Base-by-base conservation (phyloP, 1,140 invertebrate genomes). In the Ostrea denselamellosa region DNA sequence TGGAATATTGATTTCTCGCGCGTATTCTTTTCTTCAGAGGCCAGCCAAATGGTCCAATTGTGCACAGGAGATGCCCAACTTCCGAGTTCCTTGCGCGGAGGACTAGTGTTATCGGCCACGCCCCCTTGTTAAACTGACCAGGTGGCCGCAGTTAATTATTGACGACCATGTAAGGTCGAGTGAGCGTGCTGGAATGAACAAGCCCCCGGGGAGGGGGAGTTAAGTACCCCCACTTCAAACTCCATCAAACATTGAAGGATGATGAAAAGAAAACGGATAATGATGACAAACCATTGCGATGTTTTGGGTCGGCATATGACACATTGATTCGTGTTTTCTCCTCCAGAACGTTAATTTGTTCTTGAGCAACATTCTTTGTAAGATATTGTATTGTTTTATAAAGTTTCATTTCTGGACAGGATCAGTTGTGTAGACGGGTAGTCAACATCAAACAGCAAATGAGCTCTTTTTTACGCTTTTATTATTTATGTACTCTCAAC, bases 121-220 rank as follows among this genome's bases (percentile, higher is more conserved):
- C 89, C 81, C 65, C 85, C 71, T 87, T 68, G 86, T 87, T 87
- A 68, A 83, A 83, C 77, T 83, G 54, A 86, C 89, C 89, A 89
- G 89, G 89, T 89, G 89, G 89, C 86, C 82, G 71, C 52, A 44
- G 85, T 89, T 89, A 89, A 89, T 89, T 89, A 89, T 89, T 89
- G 81, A 89, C 89, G 68, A 85, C 87, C 54, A 82, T 52, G 52
- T 83, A 54, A 81, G 86, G 86, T 86, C 87, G 89, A 89, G 77
- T 89, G 85, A 87, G 85, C 85, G 81, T 84, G 58, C 77, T 77
- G 83, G 85, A 83, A 56, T 62, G 71, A 87, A 87, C 85, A 87
- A 86, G 86, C 89, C 89, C 58, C 86, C 81, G 85, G 89, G 89
- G 89, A 89, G 56, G 53, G 83, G 83, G 51, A 62, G 25, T 85